Evolutionary conservation across 2,113 vertebrate species (phyloP).

Genomic region (Epinephelus lanceolatus): DNA sequence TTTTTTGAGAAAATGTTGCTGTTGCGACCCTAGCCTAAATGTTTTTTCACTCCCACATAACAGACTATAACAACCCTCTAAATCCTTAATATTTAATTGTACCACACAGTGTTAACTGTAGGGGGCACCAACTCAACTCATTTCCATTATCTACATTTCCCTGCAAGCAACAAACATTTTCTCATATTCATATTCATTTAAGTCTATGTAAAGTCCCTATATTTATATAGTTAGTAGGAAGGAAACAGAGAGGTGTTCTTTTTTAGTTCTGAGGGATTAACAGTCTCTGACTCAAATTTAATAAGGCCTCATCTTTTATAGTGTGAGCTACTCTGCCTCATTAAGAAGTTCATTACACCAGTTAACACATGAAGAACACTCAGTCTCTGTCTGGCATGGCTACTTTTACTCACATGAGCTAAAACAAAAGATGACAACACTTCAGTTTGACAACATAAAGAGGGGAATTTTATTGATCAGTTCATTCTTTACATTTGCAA

Average conservation of each 20-base stretch:
- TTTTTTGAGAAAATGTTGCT: too few relatives aligned
- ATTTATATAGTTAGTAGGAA: background rate
- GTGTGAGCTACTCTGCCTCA: background rate
- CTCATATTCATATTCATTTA: background rate
- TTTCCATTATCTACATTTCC: background rate
- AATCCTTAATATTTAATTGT: background rate
- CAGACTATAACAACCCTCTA: background rate
- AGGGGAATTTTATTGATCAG: constrained; percentile 75
- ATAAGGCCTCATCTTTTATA: background rate
- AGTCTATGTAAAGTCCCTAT: background rate
- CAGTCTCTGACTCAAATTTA: background rate
- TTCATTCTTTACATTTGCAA: constrained; percentile 62
- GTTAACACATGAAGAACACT: background rate
- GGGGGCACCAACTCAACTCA: background rate
- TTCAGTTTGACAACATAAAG: constrained; percentile 74
- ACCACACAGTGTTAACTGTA: background rate
- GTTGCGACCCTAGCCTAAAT: too few relatives aligned
- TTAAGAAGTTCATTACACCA: background rate
- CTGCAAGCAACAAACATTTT: background rate
- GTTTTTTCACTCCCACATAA: background rate
- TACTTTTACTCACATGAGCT: background rate
- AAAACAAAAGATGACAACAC: constrained; percentile 28
- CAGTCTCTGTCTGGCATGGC: background rate
- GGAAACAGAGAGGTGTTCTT: too few relatives aligned
- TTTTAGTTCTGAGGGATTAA: background rate